Conservation (phyloP, 2,797 vertebrate species). For the Acrossocheilus wenchowensis region DNA sequence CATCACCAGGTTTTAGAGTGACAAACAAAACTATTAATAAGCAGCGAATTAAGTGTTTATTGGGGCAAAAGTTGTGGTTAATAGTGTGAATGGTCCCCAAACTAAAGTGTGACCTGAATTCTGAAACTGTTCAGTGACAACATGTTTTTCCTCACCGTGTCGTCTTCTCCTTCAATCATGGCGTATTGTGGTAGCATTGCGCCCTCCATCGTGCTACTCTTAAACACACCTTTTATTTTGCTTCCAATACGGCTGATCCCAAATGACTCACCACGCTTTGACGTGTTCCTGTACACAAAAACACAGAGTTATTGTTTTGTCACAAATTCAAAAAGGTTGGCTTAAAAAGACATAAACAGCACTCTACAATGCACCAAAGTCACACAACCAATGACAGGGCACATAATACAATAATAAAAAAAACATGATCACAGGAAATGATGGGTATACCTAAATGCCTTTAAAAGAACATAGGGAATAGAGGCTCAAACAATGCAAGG, state of each 20-base stretch:
- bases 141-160: conserved; percentile 77
- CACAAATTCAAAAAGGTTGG: neutral
- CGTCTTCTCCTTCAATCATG: conserved; percentile 84
- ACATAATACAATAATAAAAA: neutral
- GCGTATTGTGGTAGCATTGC: conserved; percentile 84
- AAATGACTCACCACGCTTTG: conserved; percentile 91
- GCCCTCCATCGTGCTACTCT: conserved; percentile 92
- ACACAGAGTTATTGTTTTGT: conserved; percentile 17
- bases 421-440: neutral
- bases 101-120: neutral
- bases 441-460: neutral
- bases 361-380: neutral
- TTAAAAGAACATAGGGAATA: neutral
- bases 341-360: neutral
- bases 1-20: neutral
- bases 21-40: neutral
- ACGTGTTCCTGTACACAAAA: conserved; percentile 76
- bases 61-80: neutral
- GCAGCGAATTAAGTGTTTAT: neutral
- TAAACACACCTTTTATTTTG: conserved; percentile 95
- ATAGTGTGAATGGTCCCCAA: neutral
- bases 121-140: neutral
- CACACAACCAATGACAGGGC: neutral
- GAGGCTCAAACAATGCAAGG: conserved; percentile 1
- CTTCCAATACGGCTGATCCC: conserved; percentile 93